These are phyloP conservation scores for Oplegnathus fasciatus DNA, from an alignment of 2,113 vertebrate genomes.

Conservation along the genomic window DNA sequence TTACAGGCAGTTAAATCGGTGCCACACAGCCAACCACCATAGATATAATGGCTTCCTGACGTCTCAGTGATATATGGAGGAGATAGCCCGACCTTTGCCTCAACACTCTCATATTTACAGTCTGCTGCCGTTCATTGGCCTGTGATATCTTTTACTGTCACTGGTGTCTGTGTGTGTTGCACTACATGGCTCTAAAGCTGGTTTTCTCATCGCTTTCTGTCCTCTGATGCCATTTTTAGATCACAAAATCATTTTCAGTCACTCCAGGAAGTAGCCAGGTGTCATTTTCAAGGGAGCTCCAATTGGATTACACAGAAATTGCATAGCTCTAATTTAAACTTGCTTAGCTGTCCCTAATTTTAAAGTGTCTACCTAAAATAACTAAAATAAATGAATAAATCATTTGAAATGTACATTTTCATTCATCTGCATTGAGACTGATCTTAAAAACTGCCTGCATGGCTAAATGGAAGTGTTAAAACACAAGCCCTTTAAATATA, in stretches of 20 bases:
- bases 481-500: too few relatives aligned
- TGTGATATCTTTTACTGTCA: not conserved
- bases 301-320: not conserved
- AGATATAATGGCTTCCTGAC: conserved; percentile 26
- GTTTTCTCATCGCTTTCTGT: too few relatives aligned
- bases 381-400: too few relatives aligned
- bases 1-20: not conserved
- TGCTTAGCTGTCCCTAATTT: too few relatives aligned
- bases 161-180: not conserved
- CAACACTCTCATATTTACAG: not conserved
- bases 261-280: not conserved
- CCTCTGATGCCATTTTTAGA: too few relatives aligned
- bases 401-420: too few relatives aligned
- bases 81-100: not conserved
- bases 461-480: too few relatives aligned
- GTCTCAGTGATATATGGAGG: not conserved
- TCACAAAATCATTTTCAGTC: not conserved
- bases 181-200: not conserved
- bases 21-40: not conserved
- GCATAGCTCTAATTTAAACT: too few relatives aligned
- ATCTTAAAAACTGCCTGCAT: too few relatives aligned
- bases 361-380: too few relatives aligned
- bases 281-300: too few relatives aligned
- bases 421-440: too few relatives aligned
- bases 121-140: not conserved